Base-by-base conservation (phyloP, 53 echinoderm and acorn worm genomes). In the Stichopus horrens region DNA sequence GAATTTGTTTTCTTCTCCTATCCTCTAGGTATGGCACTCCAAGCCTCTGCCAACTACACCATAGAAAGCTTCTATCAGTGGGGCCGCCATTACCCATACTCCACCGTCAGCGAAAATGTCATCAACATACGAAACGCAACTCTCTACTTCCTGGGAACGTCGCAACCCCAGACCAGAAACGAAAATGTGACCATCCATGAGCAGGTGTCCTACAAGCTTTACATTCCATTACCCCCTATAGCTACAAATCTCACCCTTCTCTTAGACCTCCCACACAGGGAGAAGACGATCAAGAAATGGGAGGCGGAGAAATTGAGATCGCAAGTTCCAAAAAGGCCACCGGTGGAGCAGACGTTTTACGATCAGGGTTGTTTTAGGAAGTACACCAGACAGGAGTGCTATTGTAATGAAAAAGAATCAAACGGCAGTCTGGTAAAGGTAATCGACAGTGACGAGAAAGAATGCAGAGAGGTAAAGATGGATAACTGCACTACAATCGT, bases 121-220 rank as follows among this genome's bases (percentile, higher is more conserved):
- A 90, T 94, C 92, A 93, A 94, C 77, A 94, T 94, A 76, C 81
- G 94, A 4, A 94, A 94, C 76, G 92, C 93, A 21, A 89, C 92
- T 37, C 86, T 94, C 9, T 55, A 83, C 23, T 94, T 94, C 66
- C 84, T 91, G 37, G 94, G 93, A 4, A 92, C 92, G 9, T 94
- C 94, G 23, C 91, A 83, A 7, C 77, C 90, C 0, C 89, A 90
- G 78, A 94, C 94, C 4, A 93, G 59, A 5, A 89, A 93, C 37
- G 77, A 86, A 21, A 9, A 71, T 14, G 91, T 94, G 5, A 76
- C 91, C 18, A 91, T 94, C 65, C 89, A 94, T 63, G 94, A 94
- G 71, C 94, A 94, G 76, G 93, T 86, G 10, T 88, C 86, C 16
- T 94, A 92, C 85, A 53, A 81, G 22, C 82, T 92, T 51, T 75